Evolutionary conservation across 2,888 invertebrate species (phyloP).

Genomic region (Lamellibrachia satsuma): DNA sequence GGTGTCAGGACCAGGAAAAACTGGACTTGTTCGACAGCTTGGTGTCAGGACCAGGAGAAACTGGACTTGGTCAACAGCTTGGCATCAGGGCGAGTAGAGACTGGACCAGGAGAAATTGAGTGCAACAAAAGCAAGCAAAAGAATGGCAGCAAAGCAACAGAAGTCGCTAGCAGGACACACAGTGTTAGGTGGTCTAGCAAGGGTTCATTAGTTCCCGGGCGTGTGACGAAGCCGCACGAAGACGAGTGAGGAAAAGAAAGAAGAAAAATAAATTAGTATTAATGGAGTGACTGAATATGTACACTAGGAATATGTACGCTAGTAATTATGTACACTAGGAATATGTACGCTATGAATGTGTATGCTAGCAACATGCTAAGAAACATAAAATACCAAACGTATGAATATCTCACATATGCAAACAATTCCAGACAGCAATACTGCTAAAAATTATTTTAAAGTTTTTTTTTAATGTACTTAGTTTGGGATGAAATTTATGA

Average conservation of each 20-base stretch:
- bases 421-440: not conserved
- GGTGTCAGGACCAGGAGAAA: too few relatives aligned
- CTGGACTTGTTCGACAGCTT: not conserved
- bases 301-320: not conserved
- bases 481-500: not conserved
- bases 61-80: too few relatives aligned
- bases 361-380: too few relatives aligned
- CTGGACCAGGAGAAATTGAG: not conserved
- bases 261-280: slow-evolving; percentile 24
- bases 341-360: too few relatives aligned
- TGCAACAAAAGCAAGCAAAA: slow-evolving; percentile 30
- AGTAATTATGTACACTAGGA: not conserved
- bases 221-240: not conserved
- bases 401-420: not conserved
- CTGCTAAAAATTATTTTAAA: not conserved
- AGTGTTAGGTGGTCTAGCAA: not conserved
- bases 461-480: not conserved
- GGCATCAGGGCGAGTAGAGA: too few relatives aligned
- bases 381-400: too few relatives aligned
- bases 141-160: slow-evolving; percentile 56
- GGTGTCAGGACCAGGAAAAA: not conserved
- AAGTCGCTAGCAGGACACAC: slow-evolving; percentile 52
- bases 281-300: not conserved
- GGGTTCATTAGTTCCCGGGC: not conserved
- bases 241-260: slow-evolving; percentile 25